Evolutionary conservation across 2,113 vertebrate species (phyloP), one percentile per base, ranked within the genome.

Genomic region (Ctenomys sociabilis): DNA sequence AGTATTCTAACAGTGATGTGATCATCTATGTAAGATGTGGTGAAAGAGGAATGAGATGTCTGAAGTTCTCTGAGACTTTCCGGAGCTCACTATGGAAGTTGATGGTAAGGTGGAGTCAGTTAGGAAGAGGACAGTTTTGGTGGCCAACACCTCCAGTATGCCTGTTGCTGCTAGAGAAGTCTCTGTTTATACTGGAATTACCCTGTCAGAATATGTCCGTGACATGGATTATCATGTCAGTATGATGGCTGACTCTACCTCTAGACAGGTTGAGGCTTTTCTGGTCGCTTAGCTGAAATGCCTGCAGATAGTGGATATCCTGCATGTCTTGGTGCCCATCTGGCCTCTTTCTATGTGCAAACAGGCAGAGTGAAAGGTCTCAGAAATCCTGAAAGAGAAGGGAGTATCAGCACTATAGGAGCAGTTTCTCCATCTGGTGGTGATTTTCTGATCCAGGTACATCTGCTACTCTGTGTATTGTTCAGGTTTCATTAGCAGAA

Each of bases 211-310:
- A 97, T 99, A 99, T 97, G 99, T 99, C 98, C 98, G 99, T 83
- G 99, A 99, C 98, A 99, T 99, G 99, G 99, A 99, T 77, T 99
- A 99, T 98, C 99, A 99, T 0, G 99, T 99, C 97, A 99, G 99
- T 97, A 99, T 99, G 99, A 99, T 99, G 99, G 99, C 99, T 11
- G 99, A 99, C 98, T 99, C 99, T 28, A 99, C 99, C 32, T 99
- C 99, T 84, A 98, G 99, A 97, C 99, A 99, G 99, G 99, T 99
- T 26, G 99, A 99, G 96, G 99, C 99, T 93, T 99, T 97, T 99
- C 99, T 4, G 99, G 99, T 26, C 99, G 99, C 97, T 97, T 99
- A 98, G 99, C 99, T 94, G 99, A 99, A 98, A 99, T 99, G 99
- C 99, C 99, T 96, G 99, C 99, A 97, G 99, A 99, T 97, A 99